A percentile compares a stretch with the other conserved stretches of the same genome.
phyloP scores from a whole-genome alignment of 1,140 invertebrate genomes.

The Brachionus asplanchnoidis region DNA sequence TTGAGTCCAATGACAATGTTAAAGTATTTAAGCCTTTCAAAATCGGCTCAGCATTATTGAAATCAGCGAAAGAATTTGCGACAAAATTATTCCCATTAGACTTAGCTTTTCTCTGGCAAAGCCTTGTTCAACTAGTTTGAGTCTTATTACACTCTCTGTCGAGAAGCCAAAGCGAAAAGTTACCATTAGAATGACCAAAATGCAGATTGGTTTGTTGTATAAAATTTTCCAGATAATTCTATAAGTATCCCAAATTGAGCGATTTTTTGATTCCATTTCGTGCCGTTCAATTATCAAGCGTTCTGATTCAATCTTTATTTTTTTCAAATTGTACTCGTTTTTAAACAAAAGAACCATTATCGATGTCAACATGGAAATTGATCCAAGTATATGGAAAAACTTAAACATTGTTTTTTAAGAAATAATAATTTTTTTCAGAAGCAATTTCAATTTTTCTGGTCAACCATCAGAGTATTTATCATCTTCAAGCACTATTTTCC shows the following conservation, averaged over 20 bases:
- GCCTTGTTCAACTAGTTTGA: conserved; percentile 27
- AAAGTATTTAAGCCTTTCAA: background rate
- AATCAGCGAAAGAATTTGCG: too few species aligned
- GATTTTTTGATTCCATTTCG: background rate
- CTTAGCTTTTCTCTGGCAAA: conserved; percentile 16
- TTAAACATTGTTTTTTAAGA: background rate
- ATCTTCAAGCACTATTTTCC: too few species aligned
- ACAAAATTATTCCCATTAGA: background rate
- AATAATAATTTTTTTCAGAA: too few species aligned
- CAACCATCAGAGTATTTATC: too few species aligned
- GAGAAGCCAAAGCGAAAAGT: conserved; percentile 29
- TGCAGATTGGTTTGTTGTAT: background rate
- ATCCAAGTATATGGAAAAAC: conserved; percentile 21
- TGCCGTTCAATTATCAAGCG: background rate
- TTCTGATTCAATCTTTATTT: background rate
- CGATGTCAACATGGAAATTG: background rate
- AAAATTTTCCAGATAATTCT: conserved; percentile 30
- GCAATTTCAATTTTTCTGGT: too few species aligned
- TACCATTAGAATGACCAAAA: background rate
- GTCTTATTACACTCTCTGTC: background rate
- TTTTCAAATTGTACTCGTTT: conserved; percentile 14
- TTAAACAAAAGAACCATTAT: background rate
- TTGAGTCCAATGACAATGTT: background rate
- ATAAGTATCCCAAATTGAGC: background rate
- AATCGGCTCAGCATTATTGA: background rate